Evolutionary conservation across 2,888 invertebrate genomes (phyloP).

Genomic region (Pseudococcus jackbeardsleyi): DNA sequence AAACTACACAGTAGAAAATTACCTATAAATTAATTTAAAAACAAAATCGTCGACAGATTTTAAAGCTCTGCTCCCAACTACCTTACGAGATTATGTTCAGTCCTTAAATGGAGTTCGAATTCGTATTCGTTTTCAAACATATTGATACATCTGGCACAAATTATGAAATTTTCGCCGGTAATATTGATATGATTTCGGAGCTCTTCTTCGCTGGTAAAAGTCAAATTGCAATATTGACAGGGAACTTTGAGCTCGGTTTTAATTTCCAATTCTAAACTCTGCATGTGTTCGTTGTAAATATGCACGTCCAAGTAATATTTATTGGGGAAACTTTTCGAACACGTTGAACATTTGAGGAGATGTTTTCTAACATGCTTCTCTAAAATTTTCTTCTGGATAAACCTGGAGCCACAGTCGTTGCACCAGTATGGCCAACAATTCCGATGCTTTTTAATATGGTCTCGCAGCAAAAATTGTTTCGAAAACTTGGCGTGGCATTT

Average conservation of each 20-base stretch:
- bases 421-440: not conserved
- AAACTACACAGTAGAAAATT: too few species aligned
- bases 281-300: not conserved
- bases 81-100: too few species aligned
- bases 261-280: not conserved
- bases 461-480: not conserved
- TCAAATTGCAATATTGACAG: not conserved
- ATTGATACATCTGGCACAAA: not conserved
- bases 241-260: not conserved
- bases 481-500: not conserved
- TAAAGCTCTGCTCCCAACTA: too few species aligned
- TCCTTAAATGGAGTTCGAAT: not conserved
- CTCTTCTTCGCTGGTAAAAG: not conserved
- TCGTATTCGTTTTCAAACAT: not conserved
- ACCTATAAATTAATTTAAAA: too few species aligned
- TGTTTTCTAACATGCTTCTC: not conserved
- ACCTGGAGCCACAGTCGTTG: not conserved
- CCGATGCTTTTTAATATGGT: not conserved
- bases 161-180: not conserved
- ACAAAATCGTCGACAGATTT: too few species aligned
- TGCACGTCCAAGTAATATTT: not conserved
- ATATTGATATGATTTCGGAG: not conserved
- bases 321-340: not conserved
- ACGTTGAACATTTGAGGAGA: not conserved
- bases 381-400: not conserved